Evolutionary conservation across 2,888 invertebrate species (phyloP).

Genomic region (Leptopilina drosophilae): DNA sequence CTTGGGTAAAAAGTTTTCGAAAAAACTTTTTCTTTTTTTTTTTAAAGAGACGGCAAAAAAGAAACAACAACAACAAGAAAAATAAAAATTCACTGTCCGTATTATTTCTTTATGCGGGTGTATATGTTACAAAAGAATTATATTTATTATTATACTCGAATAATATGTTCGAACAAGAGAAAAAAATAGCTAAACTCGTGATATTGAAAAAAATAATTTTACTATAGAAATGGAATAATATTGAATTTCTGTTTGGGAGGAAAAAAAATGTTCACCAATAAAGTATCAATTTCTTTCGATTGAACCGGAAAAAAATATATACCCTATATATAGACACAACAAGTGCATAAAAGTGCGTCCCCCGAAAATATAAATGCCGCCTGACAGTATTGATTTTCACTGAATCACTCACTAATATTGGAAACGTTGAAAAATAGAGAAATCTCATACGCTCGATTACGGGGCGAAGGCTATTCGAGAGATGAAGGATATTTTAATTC

Average conservation of each 20-base stretch:
- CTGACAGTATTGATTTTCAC: conserved; percentile 54
- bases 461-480: conserved; percentile 38
- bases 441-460: conserved; percentile 47
- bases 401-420: conserved; percentile 54
- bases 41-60: not conserved
- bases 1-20: not conserved
- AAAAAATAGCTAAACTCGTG: not conserved
- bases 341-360: not conserved
- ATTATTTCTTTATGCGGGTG: too few relatives aligned
- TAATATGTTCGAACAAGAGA: not conserved
- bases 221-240: not conserved
- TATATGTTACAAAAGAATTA: too few relatives aligned
- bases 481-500: conserved; percentile 8
- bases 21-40: not conserved
- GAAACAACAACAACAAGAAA: too few relatives aligned
- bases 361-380: conserved; percentile 38
- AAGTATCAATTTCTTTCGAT: conserved; percentile 30
- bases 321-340: not conserved
- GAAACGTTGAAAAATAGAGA: conserved; percentile 46
- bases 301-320: not conserved
- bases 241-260: not conserved
- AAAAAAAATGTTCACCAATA: conserved; percentile 14
- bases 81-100: too few relatives aligned
- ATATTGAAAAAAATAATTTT: not conserved
- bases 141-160: too few relatives aligned